phyloP scores from a whole-genome alignment of 2,113 vertebrate species.

The Salvator merianae region DNA sequence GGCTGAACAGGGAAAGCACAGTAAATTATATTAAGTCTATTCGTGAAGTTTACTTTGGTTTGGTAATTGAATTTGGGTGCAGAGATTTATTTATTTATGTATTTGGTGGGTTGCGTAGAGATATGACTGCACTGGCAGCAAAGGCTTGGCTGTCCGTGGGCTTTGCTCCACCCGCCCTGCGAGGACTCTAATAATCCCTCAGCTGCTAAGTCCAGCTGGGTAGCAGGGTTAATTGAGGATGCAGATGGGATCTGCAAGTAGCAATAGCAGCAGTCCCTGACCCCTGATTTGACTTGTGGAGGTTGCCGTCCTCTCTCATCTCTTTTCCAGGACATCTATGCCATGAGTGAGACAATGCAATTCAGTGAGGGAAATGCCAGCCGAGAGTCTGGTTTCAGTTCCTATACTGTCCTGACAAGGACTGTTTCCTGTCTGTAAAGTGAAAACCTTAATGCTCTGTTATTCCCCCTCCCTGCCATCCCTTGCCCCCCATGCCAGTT shows the following conservation, averaged over 20 bases:
- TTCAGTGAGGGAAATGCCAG: neutral
- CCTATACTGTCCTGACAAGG: no score
- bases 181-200: slow-evolving; percentile 16
- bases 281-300: neutral
- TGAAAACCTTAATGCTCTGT: neutral
- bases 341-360: neutral
- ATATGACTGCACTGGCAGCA: neutral
- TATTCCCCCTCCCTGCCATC: no score
- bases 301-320: neutral
- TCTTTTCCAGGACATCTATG: neutral
- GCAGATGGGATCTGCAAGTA: neutral
- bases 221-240: slow-evolving; percentile 7
- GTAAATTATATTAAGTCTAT: neutral
- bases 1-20: neutral
- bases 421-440: neutral
- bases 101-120: neutral
- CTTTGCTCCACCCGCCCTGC: slow-evolving; percentile 12
- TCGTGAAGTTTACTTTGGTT: neutral
- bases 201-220: slow-evolving; percentile 21
- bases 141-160: neutral
- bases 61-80: neutral
- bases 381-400: neutral
- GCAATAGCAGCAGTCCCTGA: neutral
- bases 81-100: neutral
- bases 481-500: neutral